Conservation (phyloP, 2,797 vertebrate species). For the Neosilurus hyrtlii region DNA sequence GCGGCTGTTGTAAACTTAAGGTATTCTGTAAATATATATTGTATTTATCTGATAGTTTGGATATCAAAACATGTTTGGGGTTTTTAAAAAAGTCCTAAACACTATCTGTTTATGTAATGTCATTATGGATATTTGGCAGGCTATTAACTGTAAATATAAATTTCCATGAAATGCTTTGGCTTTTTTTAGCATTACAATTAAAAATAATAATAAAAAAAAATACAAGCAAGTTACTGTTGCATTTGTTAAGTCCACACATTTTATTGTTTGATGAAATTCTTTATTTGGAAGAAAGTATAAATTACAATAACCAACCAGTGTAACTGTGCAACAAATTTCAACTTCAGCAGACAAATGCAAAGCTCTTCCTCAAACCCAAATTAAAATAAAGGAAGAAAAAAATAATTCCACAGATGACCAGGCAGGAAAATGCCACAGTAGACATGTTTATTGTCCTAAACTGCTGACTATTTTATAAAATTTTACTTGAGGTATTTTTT, state of each 20-base stretch:
- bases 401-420: not conserved
- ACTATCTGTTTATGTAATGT: slow-evolving; percentile 64
- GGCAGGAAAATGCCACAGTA: not conserved
- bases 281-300: slow-evolving; percentile 7
- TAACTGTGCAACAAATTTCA: slow-evolving; percentile 16
- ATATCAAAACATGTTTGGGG: slow-evolving; percentile 68
- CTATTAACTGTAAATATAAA: slow-evolving; percentile 69
- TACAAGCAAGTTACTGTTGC: not conserved
- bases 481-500: slow-evolving; percentile 33
- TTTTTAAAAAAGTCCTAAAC: slow-evolving; percentile 59
- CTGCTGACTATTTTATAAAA: slow-evolving; percentile 22
- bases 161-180: slow-evolving; percentile 72
- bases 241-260: not conserved
- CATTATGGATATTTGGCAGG: slow-evolving; percentile 56
- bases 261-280: slow-evolving; percentile 14
- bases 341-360: not conserved
- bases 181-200: slow-evolving; percentile 64
- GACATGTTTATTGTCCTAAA: not conserved
- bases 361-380: not conserved
- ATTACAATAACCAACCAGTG: not conserved
- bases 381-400: not conserved
- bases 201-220: slow-evolving; percentile 54
- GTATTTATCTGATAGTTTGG: slow-evolving; percentile 75
- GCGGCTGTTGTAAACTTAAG: slow-evolving; percentile 71
- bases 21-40: slow-evolving; percentile 79